Evolutionary conservation across 1,140 invertebrate genomes (phyloP).

Genomic region (Dendrolimus punctatus): DNA sequence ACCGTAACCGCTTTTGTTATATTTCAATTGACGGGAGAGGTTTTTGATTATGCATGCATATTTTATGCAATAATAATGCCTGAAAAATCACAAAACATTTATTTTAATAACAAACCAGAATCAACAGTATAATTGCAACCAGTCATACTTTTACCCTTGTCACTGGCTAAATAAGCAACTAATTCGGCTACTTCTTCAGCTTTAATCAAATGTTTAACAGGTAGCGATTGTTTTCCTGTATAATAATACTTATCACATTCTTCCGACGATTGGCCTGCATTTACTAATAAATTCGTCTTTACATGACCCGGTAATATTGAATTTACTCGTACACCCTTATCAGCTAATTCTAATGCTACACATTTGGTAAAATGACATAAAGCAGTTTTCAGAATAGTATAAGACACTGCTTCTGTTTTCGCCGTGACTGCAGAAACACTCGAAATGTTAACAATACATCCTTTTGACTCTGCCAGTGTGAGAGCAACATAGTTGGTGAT

Average conservation of each 20-base stretch:
- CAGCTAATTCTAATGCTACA: slow-evolving; percentile 22
- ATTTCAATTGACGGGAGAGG: slow-evolving; percentile 51
- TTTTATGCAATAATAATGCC: not conserved
- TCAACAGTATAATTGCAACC: slow-evolving; percentile 22
- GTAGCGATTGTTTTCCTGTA: not conserved
- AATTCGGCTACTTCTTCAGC: slow-evolving; percentile 24
- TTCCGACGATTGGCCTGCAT: slow-evolving; percentile 9
- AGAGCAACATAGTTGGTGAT: slow-evolving; percentile 13
- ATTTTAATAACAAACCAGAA: slow-evolving; percentile 8
- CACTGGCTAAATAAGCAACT: slow-evolving; percentile 18
- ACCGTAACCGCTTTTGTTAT: slow-evolving; percentile 49
- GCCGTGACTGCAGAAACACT: slow-evolving; percentile 9
- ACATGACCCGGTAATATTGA: slow-evolving; percentile 20
- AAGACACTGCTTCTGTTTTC: slow-evolving; percentile 1
- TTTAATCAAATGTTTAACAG: slow-evolving; percentile 11
- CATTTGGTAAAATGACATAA: slow-evolving; percentile 23
- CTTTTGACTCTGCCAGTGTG: slow-evolving; percentile 18
- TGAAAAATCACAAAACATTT: too few species aligned
- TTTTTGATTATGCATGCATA: slow-evolving; percentile 10
- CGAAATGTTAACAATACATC: slow-evolving; percentile 24
- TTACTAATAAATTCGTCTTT: slow-evolving; percentile 18
- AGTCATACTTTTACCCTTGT: slow-evolving; percentile 24
- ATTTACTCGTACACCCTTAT: slow-evolving; percentile 27
- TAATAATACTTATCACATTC: slow-evolving; percentile 11
- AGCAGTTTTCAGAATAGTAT: slow-evolving; percentile 17